Conservation (phyloP, 2,113 vertebrate species). For the Oncorhynchus keta region DNA sequence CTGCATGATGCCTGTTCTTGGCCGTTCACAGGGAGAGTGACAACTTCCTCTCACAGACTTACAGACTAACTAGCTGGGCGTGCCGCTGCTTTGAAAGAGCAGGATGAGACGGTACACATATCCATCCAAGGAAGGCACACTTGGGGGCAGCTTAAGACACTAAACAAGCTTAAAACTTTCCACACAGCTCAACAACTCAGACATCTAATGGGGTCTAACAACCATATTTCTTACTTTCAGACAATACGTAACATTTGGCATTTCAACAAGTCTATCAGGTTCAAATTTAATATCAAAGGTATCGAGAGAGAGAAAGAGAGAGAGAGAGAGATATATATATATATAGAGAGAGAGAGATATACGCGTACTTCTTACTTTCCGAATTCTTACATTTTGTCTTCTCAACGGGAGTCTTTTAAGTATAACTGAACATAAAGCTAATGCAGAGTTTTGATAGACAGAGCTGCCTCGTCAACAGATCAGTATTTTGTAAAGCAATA, state of each 20-base stretch:
- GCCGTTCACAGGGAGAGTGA: conserved; percentile 31
- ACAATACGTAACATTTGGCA: no score
- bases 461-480: conserved; percentile 3
- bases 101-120: conserved; percentile 3
- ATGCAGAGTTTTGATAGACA: neutral
- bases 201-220: neutral
- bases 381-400: neutral
- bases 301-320: no score
- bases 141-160: conserved; percentile 11
- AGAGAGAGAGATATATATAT: no score
- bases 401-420: no score
- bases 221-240: no score
- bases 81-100: neutral
- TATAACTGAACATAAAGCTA: neutral
- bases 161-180: neutral
- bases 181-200: neutral
- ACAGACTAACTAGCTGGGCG: neutral
- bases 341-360: no score
- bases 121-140: neutral
- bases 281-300: no score
- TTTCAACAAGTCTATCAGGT: no score
- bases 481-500: conserved; percentile 29
- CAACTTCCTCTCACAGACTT: neutral
- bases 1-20: neutral
- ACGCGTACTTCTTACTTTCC: neutral